Evolutionary conservation across 2,797 vertebrate genomes (phyloP).

Genomic region (Thaleichthys pacificus): DNA sequence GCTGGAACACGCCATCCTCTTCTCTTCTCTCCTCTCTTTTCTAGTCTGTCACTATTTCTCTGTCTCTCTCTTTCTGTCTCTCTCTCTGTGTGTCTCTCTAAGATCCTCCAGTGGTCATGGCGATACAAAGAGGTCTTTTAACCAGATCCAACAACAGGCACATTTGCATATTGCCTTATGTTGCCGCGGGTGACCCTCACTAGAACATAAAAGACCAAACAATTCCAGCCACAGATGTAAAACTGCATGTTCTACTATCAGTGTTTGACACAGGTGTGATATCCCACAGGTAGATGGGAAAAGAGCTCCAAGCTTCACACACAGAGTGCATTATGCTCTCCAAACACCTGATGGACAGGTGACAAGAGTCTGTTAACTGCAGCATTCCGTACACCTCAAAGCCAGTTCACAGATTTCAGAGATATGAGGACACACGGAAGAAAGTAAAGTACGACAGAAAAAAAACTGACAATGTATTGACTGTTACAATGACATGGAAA

Average conservation of each 20-base stretch:
- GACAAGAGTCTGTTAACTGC: background rate
- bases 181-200: conserved; percentile 47
- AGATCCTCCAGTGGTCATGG: conserved; percentile 24
- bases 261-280: conserved; percentile 30
- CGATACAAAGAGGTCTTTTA: conserved; percentile 65
- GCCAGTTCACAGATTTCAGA: background rate
- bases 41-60: background rate
- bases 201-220: conserved; percentile 13
- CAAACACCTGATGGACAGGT: background rate
- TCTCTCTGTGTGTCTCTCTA: conserved; percentile 28
- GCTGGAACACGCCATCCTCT: conserved; percentile 47
- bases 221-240: conserved; percentile 47
- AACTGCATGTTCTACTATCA: background rate
- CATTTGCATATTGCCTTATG: conserved; percentile 64
- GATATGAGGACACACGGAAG: background rate
- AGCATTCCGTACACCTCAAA: background rate
- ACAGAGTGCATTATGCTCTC: conserved; percentile 40
- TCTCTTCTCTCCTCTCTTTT: conserved; percentile 12
- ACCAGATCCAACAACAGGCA: conserved; percentile 25
- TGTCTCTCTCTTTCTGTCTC: background rate
- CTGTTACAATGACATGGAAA: background rate
- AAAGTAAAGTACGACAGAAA: background rate
- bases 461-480: background rate
- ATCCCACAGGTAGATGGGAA: conserved; percentile 14
- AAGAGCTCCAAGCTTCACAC: conserved; percentile 34